Conservation (phyloP, 2,888 invertebrate species). For the Sarcophaga carnaria region DNA sequence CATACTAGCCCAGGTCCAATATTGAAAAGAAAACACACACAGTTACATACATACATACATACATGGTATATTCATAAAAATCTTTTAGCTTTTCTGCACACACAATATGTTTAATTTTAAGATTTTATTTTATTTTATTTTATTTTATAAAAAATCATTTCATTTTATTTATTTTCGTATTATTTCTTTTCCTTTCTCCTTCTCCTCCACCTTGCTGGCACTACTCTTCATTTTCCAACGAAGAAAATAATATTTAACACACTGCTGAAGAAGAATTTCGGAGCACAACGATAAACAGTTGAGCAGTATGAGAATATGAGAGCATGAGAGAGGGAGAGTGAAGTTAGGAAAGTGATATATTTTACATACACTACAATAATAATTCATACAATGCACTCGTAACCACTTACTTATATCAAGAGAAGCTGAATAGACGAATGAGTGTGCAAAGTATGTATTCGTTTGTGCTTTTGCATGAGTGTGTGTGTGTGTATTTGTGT, state of each 20-base stretch:
- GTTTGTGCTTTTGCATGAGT: neutral
- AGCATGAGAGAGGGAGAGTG: neutral
- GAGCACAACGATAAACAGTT: no score
- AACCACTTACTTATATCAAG: conserved; percentile 42
- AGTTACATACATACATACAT: no score
- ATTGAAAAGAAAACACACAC: neutral
- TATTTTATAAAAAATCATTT: conserved; percentile 29
- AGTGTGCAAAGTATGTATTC: no score
- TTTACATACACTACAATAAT: conserved; percentile 20
- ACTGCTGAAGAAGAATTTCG: neutral
- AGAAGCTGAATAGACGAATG: no score
- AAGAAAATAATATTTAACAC: conserved; percentile 42
- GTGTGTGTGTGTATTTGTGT: neutral
- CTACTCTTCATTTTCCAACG: neutral
- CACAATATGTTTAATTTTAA: conserved; percentile 52
- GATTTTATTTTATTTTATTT: conserved; percentile 40
- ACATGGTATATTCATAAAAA: conserved; percentile 7
- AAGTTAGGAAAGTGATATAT: neutral
- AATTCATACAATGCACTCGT: conserved; percentile 54
- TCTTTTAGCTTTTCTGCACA: conserved; percentile 47
- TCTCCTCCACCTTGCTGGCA: no score
- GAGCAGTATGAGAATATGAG: no score
- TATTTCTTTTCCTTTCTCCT: conserved; percentile 8
- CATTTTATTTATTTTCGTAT: conserved; percentile 22
- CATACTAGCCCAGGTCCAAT: conserved; percentile 36